Evolutionary conservation across 2,888 invertebrate species (phyloP).

Genomic region (Volucella bombylans): DNA sequence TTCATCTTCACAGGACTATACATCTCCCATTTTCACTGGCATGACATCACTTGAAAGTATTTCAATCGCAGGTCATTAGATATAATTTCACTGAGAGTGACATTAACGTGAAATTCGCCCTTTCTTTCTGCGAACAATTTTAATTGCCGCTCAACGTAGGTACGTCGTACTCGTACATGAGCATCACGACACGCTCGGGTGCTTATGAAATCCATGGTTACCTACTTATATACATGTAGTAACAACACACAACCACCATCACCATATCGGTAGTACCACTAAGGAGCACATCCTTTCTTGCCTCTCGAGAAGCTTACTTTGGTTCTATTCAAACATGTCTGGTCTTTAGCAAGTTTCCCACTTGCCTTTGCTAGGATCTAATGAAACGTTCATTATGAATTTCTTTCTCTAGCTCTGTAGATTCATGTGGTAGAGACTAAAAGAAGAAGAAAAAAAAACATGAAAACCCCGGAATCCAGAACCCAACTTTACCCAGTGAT

Average conservation of each 20-base stretch:
- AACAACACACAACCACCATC: conserved; percentile 22
- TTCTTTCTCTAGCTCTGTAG: conserved; percentile 26
- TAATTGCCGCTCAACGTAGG: conserved; percentile 65
- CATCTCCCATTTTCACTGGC: conserved; percentile 41
- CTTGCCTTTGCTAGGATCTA: conserved; percentile 52
- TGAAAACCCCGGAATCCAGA: not conserved
- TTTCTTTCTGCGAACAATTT: conserved; percentile 53
- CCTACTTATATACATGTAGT: conserved; percentile 15
- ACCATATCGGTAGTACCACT: not conserved
- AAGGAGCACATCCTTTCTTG: conserved; percentile 36
- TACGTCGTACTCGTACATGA: conserved; percentile 27
- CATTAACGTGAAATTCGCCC: conserved; percentile 64
- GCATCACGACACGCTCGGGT: conserved; percentile 5
- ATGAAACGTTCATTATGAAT: conserved; percentile 70
- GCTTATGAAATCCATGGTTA: conserved; percentile 28
- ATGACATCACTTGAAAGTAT: conserved; percentile 71
- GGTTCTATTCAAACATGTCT: conserved; percentile 48
- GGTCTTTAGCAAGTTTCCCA: conserved; percentile 44
- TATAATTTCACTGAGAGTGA: conserved; percentile 68
- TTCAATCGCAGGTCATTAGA: conserved; percentile 73
- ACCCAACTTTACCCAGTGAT: conserved; percentile 39
- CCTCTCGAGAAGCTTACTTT: conserved; percentile 40
- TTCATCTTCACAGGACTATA: not conserved
- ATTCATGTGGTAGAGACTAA: not conserved
- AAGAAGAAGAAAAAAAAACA: not conserved